Base-by-base conservation (phyloP, 2,797 vertebrate genomes). In the Onychomys torridus region DNA sequence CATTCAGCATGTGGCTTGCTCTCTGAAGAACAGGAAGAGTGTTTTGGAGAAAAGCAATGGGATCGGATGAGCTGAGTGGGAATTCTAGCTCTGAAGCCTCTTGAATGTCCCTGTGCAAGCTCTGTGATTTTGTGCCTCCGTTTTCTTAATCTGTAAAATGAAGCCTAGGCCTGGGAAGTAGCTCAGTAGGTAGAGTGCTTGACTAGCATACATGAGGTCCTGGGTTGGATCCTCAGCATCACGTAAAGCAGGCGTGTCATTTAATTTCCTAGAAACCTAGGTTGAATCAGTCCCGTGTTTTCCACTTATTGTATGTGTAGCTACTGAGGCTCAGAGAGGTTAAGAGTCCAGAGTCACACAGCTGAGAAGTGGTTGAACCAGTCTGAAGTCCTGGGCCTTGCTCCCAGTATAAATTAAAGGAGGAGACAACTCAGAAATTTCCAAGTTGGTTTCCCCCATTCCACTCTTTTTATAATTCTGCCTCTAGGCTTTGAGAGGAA, bases 401-500 rank as follows among this genome's bases (percentile, higher is more conserved):
- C 10, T 96, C 55, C 63, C 21, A 73, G 76, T 14, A 85, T 86
- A 34, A 87, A 78, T 27, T 46, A 90, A 96, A 55, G 32, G 40
- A 89, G 57, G 82, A 92, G 5, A 4, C 0, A 0, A 82, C 57
- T 65, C 59, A 57, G 32, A 43, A 75, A 63, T 87, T 46, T 89
- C 8, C 43, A 40, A 43, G 7, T 37, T 8, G 34, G 34, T 81
- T 3, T 21, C 25, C 55, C 37, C 10, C 69, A 34, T 67, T 59
- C 19, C 16, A 4, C 46, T 63, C 86, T 63, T 25, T 69, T 90
- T 85, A 34, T 84, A 69, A 94, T 90, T 88, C 90, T 95, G 92
- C 46, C 57, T 88, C 95, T 0, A 0, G 65, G 77, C 77, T 82
- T 76, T 94, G 75, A 85, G 63, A 94, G 75, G 88, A 75, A 93